A percentile compares a stretch with the other conserved stretches of the same genome.
Evolutionary conservation across 1,140 invertebrate species (phyloP).

Genomic region (Phortica variegata): DNA sequence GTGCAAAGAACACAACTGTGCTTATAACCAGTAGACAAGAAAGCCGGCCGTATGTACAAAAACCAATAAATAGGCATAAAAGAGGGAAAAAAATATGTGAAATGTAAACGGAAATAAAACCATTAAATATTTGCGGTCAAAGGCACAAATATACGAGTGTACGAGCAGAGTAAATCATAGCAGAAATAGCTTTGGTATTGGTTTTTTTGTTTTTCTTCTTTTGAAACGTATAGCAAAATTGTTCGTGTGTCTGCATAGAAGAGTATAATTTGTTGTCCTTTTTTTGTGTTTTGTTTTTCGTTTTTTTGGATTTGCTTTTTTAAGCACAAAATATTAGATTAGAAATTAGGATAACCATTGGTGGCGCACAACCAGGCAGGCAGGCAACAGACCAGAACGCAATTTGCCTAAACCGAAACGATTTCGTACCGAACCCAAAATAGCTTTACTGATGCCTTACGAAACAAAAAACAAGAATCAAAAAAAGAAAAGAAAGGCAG

Average conservation of each 20-base stretch:
- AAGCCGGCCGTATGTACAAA: no score
- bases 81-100: no score
- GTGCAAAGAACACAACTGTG: no score
- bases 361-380: slow-evolving; percentile 2
- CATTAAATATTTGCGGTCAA: slow-evolving; percentile 55
- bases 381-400: slow-evolving; percentile 39
- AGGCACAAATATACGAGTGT: slow-evolving; percentile 50
- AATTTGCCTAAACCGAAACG: slow-evolving; percentile 32
- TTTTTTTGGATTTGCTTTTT: background rate
- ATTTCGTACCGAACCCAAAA: no score
- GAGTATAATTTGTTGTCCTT: slow-evolving; percentile 23
- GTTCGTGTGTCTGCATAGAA: slow-evolving; percentile 34
- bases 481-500: background rate
- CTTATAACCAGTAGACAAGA: no score
- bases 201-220: no score
- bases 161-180: slow-evolving; percentile 53
- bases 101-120: slow-evolving; percentile 38
- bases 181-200: no score
- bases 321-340: slow-evolving; percentile 51
- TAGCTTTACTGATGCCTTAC: no score
- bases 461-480: no score
- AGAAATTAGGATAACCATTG: slow-evolving; percentile 46
- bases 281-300: slow-evolving; percentile 1
- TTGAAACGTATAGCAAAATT: no score
- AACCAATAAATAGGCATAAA: no score